These are phyloP conservation scores for Solea senegalensis DNA, from an alignment of 2,113 vertebrate species.

Conservation along the genomic window DNA sequence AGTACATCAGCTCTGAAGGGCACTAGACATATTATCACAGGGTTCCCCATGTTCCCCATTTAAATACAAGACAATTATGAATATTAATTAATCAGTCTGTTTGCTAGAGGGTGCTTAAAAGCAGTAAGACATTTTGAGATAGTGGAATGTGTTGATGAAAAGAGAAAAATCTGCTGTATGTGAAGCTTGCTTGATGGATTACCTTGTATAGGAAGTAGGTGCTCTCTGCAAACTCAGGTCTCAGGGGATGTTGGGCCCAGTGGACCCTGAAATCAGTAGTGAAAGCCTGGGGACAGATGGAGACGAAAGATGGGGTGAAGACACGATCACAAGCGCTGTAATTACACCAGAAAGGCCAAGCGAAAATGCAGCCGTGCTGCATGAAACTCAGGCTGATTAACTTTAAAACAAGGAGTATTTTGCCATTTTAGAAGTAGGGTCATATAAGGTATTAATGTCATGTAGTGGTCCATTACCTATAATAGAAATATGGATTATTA, in stretches of 20 bases:
- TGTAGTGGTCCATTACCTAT: too few relatives aligned
- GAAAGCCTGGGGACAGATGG: slow-evolving; percentile 88
- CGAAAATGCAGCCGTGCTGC: too few relatives aligned
- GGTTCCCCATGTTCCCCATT: too few relatives aligned
- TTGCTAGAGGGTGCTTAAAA: too few relatives aligned
- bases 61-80: too few relatives aligned
- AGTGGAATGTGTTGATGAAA: background rate
- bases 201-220: slow-evolving; percentile 99
- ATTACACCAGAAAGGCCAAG: slow-evolving; percentile 10
- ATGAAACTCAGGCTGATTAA: slow-evolving; percentile 10
- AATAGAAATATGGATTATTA: too few relatives aligned
- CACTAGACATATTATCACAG: too few relatives aligned
- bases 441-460: too few relatives aligned
- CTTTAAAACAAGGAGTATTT: background rate
- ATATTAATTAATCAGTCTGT: too few relatives aligned
- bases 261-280: slow-evolving; percentile 98
- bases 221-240: slow-evolving; percentile 99
- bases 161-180: slow-evolving; percentile 15
- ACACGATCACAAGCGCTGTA: background rate
- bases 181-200: slow-evolving; percentile 52
- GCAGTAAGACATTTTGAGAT: too few relatives aligned
- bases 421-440: too few relatives aligned
- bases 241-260: slow-evolving; percentile 97
- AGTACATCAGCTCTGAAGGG: too few relatives aligned
- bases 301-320: slow-evolving; percentile 50